Evolutionary conservation across 2,888 invertebrate species (phyloP), one percentile per base, ranked within the genome.

Genomic region (Halocaridina rubra): DNA sequence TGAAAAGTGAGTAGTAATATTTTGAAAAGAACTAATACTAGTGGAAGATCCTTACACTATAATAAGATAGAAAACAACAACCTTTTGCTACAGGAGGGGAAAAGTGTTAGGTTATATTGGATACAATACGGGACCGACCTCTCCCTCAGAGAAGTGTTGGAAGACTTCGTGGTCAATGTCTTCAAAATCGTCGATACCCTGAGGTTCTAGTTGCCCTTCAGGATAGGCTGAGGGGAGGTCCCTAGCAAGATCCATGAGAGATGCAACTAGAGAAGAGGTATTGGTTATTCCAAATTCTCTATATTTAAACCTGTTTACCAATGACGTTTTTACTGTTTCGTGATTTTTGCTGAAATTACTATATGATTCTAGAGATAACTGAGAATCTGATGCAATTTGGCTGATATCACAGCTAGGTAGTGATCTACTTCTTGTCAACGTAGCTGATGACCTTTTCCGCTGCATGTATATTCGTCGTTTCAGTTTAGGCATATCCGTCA

Each of bases 141-240:
- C 53, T 53, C 53, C 53, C 61, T 77, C 59, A 59, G 82, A 71
- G 71, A 82, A 82, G 71, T 71, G 77, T 32, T 33, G 71, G 59
- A 82, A 82, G 71, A 64, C 69, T 19, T 77, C 71, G 16, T 72
- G 82, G 59, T 82, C 61, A 19, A 82, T 69, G 71, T 82, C 82
- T 39, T 53, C 82, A 1, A 82, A 64, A 77, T 82, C 82, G 46
- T 82, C 82, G 4, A 71, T 76, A 3, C 19, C 32, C 33, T 64
- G 59, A 27, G 76, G 69, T 39, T 77, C 46, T 2, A 24, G 72
- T 8, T 46, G 72, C 24, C 5, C 46, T 16, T 81, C 82, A 19
- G 82, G 82, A 46, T 82, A 82, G n/a, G 75, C 82, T 22, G 82
- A 77, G 29, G 82, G 82, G 33, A 82, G 59, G 53, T 82, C 71